Conservation (phyloP, 2,888 invertebrate genomes). For the Amphipoea oculea region DNA sequence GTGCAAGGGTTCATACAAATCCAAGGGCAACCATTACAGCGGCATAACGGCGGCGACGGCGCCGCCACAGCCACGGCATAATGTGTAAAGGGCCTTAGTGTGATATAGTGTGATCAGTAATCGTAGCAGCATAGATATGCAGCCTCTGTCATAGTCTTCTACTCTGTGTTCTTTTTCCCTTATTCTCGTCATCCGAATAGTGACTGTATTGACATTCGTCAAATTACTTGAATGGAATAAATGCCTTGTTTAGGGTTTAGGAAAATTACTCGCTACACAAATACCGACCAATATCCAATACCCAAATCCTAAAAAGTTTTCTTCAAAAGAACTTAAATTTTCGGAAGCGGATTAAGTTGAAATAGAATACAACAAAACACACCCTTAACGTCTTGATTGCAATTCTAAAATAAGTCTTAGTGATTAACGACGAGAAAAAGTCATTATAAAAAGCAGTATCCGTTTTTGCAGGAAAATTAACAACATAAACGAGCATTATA, state of each 20-base stretch:
- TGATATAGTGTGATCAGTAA: too few species aligned
- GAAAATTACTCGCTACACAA: neutral
- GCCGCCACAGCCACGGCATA: too few species aligned
- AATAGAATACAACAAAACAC: neutral
- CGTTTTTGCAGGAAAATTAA: slow-evolving; percentile 7
- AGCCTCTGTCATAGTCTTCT: neutral
- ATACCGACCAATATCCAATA: neutral
- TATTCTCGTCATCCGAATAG: neutral
- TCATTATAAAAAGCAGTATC: slow-evolving; percentile 6
- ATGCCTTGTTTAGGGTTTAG: neutral
- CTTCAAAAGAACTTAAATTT: neutral
- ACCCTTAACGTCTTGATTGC: too few species aligned
- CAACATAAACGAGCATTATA: slow-evolving; percentile 17
- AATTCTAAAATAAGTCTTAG: neutral
- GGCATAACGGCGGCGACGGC: too few species aligned
- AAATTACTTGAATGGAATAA: neutral
- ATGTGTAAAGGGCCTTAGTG: too few species aligned
- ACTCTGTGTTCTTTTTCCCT: neutral
- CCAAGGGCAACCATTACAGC: too few species aligned
- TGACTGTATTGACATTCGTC: neutral
- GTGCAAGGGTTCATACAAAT: too few species aligned
- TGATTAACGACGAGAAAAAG: neutral
- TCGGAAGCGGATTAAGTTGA: too few species aligned
- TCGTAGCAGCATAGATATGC: neutral
- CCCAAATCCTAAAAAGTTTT: neutral